Evolutionary conservation across 2,113 vertebrate genomes (phyloP), one percentile per base, ranked within the genome.

Genomic region (Recurvirostra avosetta): DNA sequence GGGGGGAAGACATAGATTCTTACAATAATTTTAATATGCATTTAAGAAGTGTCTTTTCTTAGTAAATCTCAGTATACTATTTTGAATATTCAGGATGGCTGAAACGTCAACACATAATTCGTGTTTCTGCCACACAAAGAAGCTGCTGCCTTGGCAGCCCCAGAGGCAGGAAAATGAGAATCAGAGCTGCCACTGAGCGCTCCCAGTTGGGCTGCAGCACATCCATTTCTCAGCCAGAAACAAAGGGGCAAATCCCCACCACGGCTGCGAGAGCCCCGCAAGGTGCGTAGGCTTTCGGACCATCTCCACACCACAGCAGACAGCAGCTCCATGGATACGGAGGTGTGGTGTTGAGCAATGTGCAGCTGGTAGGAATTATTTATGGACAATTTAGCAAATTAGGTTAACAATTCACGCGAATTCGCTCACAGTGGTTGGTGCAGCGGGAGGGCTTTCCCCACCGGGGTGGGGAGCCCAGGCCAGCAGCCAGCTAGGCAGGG

Each of bases 351-450:
- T 56, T 34, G 67, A 78, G 75, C 76, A 82, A 30, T 49, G 73
- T 73, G 73, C 91, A 94, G 63, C 41, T 92, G 61, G 45, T 89
- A 76, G 45, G 49, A 81, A 59, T 95, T 71, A 67, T 84, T 86
- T 85, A 90, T 55, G 88, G 83, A 10, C 56, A 81, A 94, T 90
- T 95, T 91, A 97, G 91, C 63, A 91, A 96, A 94, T 92, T 65
- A 79, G 34, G 34, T 43, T 82, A 70, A 86, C 2, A 8, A 68
- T 50, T 93, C 41, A n/a, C 53, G 65, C 45, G 32, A 88, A 87
- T 74, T 94, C 4, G 0, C 30, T 91, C 65, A 25, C 43, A 19
- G 62, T 20, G 15, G 56, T 43, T 62, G 53, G 66, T 81, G 65
- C 52, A 82, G 84, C 15, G 4, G 91, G 66, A 75, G 27, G 47